Conservation (phyloP, 1,140 invertebrate genomes). For the Megalopta genalis region DNA sequence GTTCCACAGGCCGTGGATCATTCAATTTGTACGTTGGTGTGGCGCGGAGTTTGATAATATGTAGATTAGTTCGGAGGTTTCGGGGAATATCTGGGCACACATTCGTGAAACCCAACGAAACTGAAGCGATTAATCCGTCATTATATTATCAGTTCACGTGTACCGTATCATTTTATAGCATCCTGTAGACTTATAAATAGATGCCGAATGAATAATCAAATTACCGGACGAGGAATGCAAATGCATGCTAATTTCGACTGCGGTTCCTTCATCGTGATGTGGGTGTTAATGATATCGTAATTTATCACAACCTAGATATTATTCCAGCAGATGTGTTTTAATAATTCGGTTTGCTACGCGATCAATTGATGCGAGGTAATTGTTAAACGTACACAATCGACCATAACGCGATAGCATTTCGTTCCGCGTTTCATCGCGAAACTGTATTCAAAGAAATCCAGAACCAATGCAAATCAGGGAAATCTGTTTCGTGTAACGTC, state of each 20-base stretch:
- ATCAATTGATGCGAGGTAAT: too few species aligned
- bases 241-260: not conserved
- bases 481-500: too few species aligned
- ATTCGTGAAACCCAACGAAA: slow-evolving; percentile 16
- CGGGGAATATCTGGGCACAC: slow-evolving; percentile 20
- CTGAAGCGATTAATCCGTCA: slow-evolving; percentile 19
- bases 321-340: too few species aligned
- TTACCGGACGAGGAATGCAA: not conserved
- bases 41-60: slow-evolving; percentile 59
- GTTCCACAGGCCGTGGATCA: slow-evolving; percentile 56
- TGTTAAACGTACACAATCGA: too few species aligned
- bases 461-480: too few species aligned
- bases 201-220: not conserved
- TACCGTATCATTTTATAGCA: not conserved
- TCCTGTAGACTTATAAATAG: not conserved
- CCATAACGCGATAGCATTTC: too few species aligned
- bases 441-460: too few species aligned
- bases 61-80: slow-evolving; percentile 54
- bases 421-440: too few species aligned
- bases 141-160: not conserved
- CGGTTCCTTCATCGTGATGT: too few species aligned
- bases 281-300: too few species aligned
- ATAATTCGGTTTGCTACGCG: too few species aligned
- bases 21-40: slow-evolving; percentile 55
- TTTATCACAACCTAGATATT: too few species aligned